Base-by-base conservation (phyloP, 1,140 invertebrate genomes). In the Goniozus legneri region DNA sequence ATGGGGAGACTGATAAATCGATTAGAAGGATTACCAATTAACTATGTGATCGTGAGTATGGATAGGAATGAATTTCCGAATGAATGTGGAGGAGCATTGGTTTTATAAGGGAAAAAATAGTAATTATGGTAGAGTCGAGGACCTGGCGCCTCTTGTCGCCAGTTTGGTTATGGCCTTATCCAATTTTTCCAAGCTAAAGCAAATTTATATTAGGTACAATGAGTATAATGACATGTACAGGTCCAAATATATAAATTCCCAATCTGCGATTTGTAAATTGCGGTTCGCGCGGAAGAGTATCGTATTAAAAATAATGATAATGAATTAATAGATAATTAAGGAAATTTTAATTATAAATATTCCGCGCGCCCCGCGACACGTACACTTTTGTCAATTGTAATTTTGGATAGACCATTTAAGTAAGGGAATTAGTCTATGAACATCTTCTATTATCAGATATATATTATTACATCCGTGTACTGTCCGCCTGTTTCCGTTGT, bases 131-230 rank as follows among this genome's bases (percentile, higher is more conserved):
- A 70, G 56, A 67, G 42, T 56, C 63, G 60, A 71, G 65, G 67
- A 69, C 55, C 64, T 70, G 70, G 64, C 62, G 62, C 65, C 53
- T 62, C 60, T 69, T 67, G 71, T 63, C 62, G 69, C 70, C 73
- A 72, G 68, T 74, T 71, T 73, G 69, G 69, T 75, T 74, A 75
- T 75, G 71, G 73, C 73, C 71, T 75, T 75, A 75, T 74, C 71
- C 71, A 73, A 75, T 72, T 71, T 75, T 75, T 70, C 68, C 69
- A 73, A 73, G 64, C 72, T 61, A 70, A 64, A 72, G 64, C 64
- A 74, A 74, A 75, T 74, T 74, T 73, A 74, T 74, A 73, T 72
- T 74, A 72, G 69, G 69, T 73, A 74, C 65, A 64, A 62, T 64
- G 61, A 71, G 54, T 68, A 67, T 54, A 70, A 59, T 50, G 38